phyloP scores from a whole-genome alignment of 2,888 invertebrate genomes.

The Tinea semifulvella region DNA sequence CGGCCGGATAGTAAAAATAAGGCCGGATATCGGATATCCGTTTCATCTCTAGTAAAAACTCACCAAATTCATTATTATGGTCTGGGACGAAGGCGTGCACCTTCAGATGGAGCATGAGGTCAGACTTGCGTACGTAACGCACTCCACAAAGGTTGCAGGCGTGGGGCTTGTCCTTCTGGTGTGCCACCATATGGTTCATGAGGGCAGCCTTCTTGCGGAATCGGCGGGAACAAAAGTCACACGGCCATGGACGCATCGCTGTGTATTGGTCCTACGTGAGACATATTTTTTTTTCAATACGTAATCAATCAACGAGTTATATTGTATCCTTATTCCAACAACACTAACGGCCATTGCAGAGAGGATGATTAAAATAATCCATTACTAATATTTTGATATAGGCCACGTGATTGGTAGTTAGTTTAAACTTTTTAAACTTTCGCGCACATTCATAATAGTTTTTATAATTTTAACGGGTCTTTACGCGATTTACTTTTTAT shows the following conservation, averaged over 20 bases:
- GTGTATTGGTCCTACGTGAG: constrained; percentile 77
- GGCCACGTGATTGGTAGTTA: too few species aligned
- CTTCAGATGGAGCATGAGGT: constrained; percentile 84
- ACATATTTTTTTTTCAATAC: neutral
- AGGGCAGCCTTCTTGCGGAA: constrained; percentile 85
- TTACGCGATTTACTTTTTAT: too few species aligned
- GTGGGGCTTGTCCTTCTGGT: constrained; percentile 84
- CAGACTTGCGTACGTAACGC: constrained; percentile 79
- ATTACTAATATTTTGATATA: too few species aligned
- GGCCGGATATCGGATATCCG: too few species aligned
- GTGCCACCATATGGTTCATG: constrained; percentile 88
- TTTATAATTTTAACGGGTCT: too few species aligned
- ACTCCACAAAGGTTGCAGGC: constrained; percentile 85
- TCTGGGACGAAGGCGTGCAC: constrained; percentile 81
- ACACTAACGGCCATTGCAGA: neutral
- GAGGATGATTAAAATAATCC: too few species aligned
- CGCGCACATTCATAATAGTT: too few species aligned
- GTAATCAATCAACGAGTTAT: too few species aligned
- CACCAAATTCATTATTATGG: constrained; percentile 62
- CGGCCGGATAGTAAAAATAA: too few species aligned
- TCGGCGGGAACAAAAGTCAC: constrained; percentile 85
- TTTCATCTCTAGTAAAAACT: too few species aligned
- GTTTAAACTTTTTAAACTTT: too few species aligned
- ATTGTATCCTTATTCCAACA: neutral
- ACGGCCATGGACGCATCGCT: constrained; percentile 82